Percentiles rank a stretch among this genome's conserved stretches.
phyloP scores from a whole-genome alignment of 2,113 vertebrate species.

The Grammomys dolichurus region DNA sequence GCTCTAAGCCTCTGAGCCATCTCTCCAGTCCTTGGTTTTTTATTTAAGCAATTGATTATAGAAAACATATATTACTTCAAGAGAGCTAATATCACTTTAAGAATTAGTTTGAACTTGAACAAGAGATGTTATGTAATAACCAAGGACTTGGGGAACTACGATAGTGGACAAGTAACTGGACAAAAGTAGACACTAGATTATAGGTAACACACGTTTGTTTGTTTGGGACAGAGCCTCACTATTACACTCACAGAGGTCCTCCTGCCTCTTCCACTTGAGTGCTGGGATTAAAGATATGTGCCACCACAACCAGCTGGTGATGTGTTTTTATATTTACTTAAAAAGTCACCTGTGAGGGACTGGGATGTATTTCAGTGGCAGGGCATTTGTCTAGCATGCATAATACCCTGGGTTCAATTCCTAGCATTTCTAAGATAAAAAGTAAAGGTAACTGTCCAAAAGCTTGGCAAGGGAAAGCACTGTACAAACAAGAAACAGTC shows the following conservation, averaged over 20 bases:
- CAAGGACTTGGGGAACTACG: conserved; percentile 13
- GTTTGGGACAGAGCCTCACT: not conserved
- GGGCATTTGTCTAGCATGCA: not conserved
- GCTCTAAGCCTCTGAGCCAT: not conserved
- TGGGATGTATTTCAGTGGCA: not conserved
- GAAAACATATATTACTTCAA: conserved; percentile 25
- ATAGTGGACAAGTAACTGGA: not conserved
- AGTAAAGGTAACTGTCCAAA: not conserved
- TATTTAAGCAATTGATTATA: conserved; percentile 34
- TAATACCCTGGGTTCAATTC: not conserved
- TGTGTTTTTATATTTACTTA: not conserved
- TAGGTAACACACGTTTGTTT: not conserved
- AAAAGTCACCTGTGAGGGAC: not conserved
- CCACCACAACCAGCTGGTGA: not conserved
- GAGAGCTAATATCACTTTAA: conserved; percentile 22
- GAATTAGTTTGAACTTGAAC: conserved; percentile 28
- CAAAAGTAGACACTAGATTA: not conserved
- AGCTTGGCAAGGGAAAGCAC: not conserved
- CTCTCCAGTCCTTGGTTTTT: not conserved
- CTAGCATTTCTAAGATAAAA: not conserved
- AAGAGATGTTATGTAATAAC: not conserved
- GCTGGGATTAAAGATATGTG: not conserved
- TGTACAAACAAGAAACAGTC: not conserved
- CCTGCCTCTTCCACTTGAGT: not conserved
- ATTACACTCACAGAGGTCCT: not conserved